These are phyloP conservation scores for Vanessa cardui DNA, from an alignment of 2,888 invertebrate genomes.

Conservation along the genomic window DNA sequence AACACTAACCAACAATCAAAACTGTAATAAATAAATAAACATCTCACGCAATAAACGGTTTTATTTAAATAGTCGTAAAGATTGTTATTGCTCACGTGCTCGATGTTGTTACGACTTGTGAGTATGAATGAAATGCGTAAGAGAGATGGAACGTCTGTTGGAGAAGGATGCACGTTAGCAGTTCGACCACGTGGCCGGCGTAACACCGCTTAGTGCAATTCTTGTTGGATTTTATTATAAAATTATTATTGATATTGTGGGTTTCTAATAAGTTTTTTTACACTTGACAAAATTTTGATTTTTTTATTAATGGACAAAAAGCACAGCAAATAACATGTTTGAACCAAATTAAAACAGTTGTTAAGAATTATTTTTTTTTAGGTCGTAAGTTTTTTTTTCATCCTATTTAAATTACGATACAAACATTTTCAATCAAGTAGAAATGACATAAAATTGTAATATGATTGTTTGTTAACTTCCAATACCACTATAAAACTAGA, in stretches of 20 bases:
- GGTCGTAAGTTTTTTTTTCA: no score
- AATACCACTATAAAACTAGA: no score
- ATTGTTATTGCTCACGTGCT: conserved; percentile 76
- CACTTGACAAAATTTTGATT: background rate
- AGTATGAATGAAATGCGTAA: conserved; percentile 75
- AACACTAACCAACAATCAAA: conserved; percentile 73
- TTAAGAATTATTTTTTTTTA: no score
- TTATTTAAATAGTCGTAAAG: conserved; percentile 76
- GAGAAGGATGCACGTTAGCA: conserved; percentile 63
- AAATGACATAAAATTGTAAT: no score
- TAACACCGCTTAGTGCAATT: conserved; percentile 70
- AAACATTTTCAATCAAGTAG: no score
- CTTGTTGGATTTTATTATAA: conserved; percentile 48
- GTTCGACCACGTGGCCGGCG: conserved; percentile 77
- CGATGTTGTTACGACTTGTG: conserved; percentile 71
- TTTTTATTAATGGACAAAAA: no score
- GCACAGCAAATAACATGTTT: no score
- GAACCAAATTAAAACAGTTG: background rate
- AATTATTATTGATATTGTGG: conserved; percentile 31
- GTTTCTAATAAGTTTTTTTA: conserved; percentile 29
- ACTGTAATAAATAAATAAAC: conserved; percentile 78
- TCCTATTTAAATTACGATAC: no score
- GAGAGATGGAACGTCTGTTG: conserved; percentile 55
- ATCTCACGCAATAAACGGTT: conserved; percentile 77
- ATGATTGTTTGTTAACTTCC: no score